phyloP scores from a whole-genome alignment of 2,797 vertebrate species.

The Lerista edwardsae region DNA sequence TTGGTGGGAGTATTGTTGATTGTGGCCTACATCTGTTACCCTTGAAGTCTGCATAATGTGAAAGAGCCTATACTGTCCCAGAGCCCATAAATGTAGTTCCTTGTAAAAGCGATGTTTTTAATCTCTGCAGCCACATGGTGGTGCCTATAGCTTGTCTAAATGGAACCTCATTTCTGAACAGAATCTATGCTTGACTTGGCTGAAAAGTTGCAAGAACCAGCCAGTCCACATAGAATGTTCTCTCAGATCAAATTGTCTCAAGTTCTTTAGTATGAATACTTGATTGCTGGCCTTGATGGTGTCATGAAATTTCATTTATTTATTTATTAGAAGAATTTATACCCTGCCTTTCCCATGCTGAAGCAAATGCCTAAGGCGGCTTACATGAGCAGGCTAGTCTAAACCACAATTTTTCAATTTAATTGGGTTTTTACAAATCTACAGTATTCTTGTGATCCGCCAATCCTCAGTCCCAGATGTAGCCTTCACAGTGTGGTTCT shows the following conservation, averaged over 20 bases:
- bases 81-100: background rate
- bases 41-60: too few species aligned
- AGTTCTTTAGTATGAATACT: background rate
- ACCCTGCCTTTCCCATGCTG: too few species aligned
- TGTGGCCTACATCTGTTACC: background rate
- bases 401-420: too few species aligned
- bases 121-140: conserved; percentile 30
- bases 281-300: background rate
- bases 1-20: background rate
- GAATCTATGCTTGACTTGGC: background rate
- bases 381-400: too few species aligned
- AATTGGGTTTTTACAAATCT: too few species aligned
- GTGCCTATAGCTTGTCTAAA: conserved; percentile 21
- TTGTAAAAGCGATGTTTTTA: background rate
- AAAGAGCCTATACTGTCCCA: background rate
- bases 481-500: too few species aligned
- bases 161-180: background rate
- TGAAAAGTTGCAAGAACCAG: background rate
- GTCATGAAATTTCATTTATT: too few species aligned
- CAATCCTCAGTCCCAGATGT: too few species aligned
- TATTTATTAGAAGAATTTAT: too few species aligned
- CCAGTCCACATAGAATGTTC: background rate
- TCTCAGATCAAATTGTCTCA: background rate
- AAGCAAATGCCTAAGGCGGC: too few species aligned
- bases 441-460: too few species aligned